These are phyloP conservation scores for Megaceryle torquata DNA, from an alignment of 2,113 vertebrate species.

Conservation along the genomic window DNA sequence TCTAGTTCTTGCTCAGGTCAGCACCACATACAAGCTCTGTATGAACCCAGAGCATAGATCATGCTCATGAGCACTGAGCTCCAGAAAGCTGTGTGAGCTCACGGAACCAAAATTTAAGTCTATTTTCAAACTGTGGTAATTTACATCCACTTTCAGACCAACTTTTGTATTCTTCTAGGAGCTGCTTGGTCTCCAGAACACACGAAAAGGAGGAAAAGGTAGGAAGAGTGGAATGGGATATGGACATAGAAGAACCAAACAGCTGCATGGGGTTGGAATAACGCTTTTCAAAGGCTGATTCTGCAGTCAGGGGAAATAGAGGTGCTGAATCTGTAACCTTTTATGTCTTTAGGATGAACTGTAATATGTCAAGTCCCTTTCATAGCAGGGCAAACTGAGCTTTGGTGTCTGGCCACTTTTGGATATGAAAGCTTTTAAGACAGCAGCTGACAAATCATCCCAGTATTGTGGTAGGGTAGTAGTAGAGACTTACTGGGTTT, in stretches of 20 bases:
- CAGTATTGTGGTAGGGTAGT: neutral
- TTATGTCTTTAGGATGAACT: neutral
- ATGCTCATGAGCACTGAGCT: neutral
- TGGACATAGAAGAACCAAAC: neutral
- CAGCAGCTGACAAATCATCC: neutral
- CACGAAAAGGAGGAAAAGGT: neutral
- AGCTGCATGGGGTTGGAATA: neutral
- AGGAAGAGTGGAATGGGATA: neutral
- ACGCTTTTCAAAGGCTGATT: neutral
- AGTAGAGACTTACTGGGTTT: neutral
- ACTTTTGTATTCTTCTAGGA: neutral
- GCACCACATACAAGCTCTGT: neutral
- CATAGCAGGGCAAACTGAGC: neutral
- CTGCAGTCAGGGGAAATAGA: neutral
- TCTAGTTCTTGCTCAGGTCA: neutral
- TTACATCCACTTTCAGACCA: neutral
- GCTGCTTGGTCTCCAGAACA: neutral
- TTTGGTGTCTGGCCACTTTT: neutral
- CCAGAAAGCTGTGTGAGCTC: neutral
- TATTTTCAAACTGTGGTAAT: neutral
- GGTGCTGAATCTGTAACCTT: neutral
- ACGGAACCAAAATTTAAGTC: neutral
- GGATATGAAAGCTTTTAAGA: neutral
- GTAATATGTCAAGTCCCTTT: neutral
- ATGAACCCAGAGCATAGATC: neutral